phyloP scores from a whole-genome alignment of 2,797 vertebrate species.

The Esox lucius region DNA sequence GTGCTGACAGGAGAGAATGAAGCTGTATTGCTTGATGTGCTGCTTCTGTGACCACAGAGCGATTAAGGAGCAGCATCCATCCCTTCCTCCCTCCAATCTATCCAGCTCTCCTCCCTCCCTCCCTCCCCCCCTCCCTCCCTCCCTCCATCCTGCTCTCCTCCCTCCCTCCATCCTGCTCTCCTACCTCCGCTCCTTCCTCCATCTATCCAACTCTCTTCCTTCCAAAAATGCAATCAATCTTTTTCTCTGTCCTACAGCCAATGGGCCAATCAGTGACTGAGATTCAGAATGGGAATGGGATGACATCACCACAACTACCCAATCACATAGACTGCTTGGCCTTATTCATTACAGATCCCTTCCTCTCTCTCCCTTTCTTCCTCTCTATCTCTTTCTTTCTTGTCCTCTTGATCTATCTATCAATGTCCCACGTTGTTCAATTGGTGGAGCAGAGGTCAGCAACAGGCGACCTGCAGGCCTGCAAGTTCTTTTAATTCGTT shows the following conservation, averaged over 20 bases:
- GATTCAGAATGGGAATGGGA: slow-evolving; percentile 22
- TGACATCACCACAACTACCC: slow-evolving; percentile 10
- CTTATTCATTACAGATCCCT: background rate
- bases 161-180: too few species aligned
- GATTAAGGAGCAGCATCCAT: slow-evolving; percentile 20
- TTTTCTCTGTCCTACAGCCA: slow-evolving; percentile 12
- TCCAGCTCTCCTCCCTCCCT: too few species aligned
- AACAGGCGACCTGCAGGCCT: too few species aligned
- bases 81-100: slow-evolving; percentile 13
- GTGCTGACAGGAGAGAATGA: slow-evolving; percentile 50
- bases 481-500: too few species aligned
- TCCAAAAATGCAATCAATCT: slow-evolving; percentile 30
- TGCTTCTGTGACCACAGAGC: slow-evolving; percentile 29
- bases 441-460: too few species aligned
- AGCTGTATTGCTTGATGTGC: slow-evolving; percentile 46
- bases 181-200: too few species aligned
- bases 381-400: background rate
- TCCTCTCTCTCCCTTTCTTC: background rate
- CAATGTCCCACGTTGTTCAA: background rate
- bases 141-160: too few species aligned
- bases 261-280: background rate
- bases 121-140: too few species aligned
- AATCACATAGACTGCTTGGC: background rate
- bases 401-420: background rate
- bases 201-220: too few species aligned